phyloP scores from a whole-genome alignment of 2,113 vertebrate species.

The Asarcornis scutulata region DNA sequence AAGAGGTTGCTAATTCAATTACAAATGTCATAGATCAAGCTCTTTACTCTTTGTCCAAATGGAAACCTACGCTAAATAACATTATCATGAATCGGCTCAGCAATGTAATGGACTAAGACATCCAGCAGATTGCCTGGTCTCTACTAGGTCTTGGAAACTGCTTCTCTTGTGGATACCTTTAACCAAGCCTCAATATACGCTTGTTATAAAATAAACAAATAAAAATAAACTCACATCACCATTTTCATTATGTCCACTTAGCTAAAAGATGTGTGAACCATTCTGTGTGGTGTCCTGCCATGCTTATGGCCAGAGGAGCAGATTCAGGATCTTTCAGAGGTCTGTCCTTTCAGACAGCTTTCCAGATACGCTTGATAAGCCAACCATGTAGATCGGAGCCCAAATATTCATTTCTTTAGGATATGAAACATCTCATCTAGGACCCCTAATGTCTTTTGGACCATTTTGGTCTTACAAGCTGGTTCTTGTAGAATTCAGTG shows the following conservation, averaged over 20 bases:
- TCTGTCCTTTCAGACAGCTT: background rate
- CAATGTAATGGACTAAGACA: conserved; percentile 2
- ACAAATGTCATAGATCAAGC: conserved; percentile 42
- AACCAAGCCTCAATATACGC: background rate
- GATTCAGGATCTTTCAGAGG: background rate
- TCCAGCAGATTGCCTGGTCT: conserved; percentile 2
- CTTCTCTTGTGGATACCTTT: background rate
- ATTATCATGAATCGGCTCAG: conserved; percentile 34
- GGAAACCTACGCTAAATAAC: conserved; percentile 59
- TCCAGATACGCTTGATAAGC: background rate
- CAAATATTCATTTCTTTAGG: background rate
- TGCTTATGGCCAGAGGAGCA: background rate
- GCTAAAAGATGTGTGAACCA: background rate
- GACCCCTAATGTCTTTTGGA: background rate
- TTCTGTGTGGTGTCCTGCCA: background rate
- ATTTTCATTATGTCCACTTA: fast-evolving
- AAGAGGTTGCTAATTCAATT: conserved; percentile 58
- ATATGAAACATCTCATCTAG: background rate
- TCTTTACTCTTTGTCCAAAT: conserved; percentile 37
- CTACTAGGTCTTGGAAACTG: background rate
- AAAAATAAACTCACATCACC: background rate
- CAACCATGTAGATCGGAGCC: background rate
- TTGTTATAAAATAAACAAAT: background rate
- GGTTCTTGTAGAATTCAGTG: background rate
- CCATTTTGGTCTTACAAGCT: background rate